Evolutionary conservation across 2,113 vertebrate species (phyloP), one percentile per base, ranked within the genome.

Genomic region (Calyptommatus sinebrachiatus): DNA sequence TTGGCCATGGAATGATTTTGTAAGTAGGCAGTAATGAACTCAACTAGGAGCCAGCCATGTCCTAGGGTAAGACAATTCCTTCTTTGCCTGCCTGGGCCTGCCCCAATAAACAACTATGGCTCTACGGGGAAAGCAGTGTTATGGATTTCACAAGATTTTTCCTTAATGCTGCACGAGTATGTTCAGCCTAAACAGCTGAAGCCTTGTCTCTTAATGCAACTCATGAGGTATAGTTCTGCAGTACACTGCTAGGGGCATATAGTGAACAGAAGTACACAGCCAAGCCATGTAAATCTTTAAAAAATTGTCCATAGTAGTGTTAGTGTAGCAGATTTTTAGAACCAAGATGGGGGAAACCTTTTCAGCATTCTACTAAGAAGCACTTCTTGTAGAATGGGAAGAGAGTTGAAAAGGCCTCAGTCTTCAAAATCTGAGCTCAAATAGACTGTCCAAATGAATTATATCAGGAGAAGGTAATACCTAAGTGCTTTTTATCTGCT

Each of bases 21-120:
- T 53, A 85, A 90, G 87, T 84, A 83, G 83, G 85, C 84, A 90
- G 71, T 22, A 8, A 89, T 86, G 53, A 11, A 65, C 82, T 91
- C 85, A 91, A 87, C 83, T 89, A 91, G 87, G 81, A 76, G 83
- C 87, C 89, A 83, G 86, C 83, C 28, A 73, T 93, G 90, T 93
- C 88, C 88, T 89, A 89, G 81, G 84, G 90, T 91, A 92, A 93
- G 86, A 88, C 89, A 91, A 91, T 91, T 92, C 89, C 86, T 91
- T 57, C 83, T 50, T 0, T 1, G 80, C 92, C 86, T 92, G 92
- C 83, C 92, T 73, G 65, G 79, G 72, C 92, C 81, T 24, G 68
- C 86, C 86, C 86, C 82, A 81, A 88, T 89, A 92, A 92, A 92
- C 90, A 88, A 82, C 5, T 1, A 87, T 83, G 84, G 76, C 76